Conservation (phyloP, 2,797 vertebrate species). For the Centroberyx gerrardi region DNA sequence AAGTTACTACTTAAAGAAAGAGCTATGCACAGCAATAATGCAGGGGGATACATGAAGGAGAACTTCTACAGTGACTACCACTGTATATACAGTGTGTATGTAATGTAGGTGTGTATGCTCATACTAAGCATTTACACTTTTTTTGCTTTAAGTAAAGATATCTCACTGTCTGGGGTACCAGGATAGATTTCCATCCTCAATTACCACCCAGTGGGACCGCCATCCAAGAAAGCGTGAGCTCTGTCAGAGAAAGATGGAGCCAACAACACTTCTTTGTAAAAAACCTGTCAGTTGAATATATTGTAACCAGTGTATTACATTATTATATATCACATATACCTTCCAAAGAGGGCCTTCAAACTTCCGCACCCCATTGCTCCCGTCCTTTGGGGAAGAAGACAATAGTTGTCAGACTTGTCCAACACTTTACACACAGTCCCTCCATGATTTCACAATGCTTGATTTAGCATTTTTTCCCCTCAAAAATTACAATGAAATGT, state of each 20-base stretch:
- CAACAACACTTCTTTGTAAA: neutral
- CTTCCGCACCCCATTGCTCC: conserved; percentile 81
- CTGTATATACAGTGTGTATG: too few species aligned
- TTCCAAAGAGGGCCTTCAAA: conserved; percentile 94
- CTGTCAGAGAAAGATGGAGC: conserved; percentile 71
- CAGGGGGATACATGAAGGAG: too few species aligned
- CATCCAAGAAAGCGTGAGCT: conserved; percentile 93
- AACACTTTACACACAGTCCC: too few species aligned
- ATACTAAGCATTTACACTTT: too few species aligned
- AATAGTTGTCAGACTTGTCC: conserved; percentile 17
- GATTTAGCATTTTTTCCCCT: too few species aligned
- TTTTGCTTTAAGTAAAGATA: neutral
- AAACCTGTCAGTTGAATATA: neutral
- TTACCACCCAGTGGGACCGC: conserved; percentile 92
- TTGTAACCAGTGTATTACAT: neutral
- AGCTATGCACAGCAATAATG: too few species aligned
- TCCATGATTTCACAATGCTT: too few species aligned
- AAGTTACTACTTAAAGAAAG: too few species aligned
- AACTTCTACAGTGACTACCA: too few species aligned
- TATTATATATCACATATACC: conserved; percentile 76
- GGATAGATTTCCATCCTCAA: conserved; percentile 92
- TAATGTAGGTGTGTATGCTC: too few species aligned
- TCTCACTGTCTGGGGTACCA: conserved; percentile 95
- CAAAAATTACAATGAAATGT: too few species aligned
- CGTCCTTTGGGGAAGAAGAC: conserved; percentile 72